Evolutionary conservation across 2,888 invertebrate genomes (phyloP), one percentile per base, ranked within the genome.

Genomic region (Drosophila silvestris): DNA sequence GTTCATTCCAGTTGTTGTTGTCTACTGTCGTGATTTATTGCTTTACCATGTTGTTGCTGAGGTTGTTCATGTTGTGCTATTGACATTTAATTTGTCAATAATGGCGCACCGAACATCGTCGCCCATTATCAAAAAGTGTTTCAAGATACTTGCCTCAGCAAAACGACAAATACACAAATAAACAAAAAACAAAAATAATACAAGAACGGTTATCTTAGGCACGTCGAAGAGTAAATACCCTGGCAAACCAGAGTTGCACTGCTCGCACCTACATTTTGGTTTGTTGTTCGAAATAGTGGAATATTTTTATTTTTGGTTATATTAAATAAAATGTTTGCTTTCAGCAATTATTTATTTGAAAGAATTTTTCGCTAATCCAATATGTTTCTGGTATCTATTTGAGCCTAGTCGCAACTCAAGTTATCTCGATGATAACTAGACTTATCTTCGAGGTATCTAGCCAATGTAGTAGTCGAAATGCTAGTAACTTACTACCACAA

Each of bases 31-130:
- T 57, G 47, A 74, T 65, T 75, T 79, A 56, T 32, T 58, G 53
- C 44, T 61, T 44, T n/a, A 30, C 6, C n/a, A 35, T 28, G 32
- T 64, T 72, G 50, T 30, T 41, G 50, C 39, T 41, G 64, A 22
- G 54, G 51, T 67, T 64, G 67, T 77, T 66, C 51, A 32, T 41
- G 35, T 54, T 54, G 47, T 69, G 58, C 65, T 86, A 89, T 85
- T 85, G 85, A 87, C 90, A 77, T 87, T 85, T 85, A 89, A 85
- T 90, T 85, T 81, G 81, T 71, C 72, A 61, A 61, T 90, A 89
- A 89, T 89, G 83, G 83, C 70, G 60, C 81, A 56, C 62, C 76
- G 67, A 85, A 72, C 77, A 82, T 56, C 54, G 65, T 72, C 51
- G 59, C 41, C 41, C 64, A 77, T 74, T 84, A 89, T 82, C 85